These are phyloP conservation scores for Drosophila subpulchrella DNA, from an alignment of 1,140 invertebrate species.

Conservation along the genomic window DNA sequence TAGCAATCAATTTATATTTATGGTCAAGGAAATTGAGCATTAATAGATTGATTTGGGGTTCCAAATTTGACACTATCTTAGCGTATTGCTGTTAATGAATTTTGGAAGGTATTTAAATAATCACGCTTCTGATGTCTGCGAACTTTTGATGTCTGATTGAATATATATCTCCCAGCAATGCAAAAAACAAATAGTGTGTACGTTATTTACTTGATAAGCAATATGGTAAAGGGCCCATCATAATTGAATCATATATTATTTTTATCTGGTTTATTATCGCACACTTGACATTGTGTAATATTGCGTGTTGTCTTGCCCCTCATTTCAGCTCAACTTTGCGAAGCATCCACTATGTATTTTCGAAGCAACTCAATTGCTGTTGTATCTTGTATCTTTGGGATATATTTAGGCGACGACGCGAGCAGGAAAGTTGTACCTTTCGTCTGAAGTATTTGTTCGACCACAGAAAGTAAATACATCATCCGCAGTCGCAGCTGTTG, in stretches of 20 bases:
- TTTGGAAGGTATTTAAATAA: slow-evolving; percentile 21
- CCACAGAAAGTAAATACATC: slow-evolving; percentile 33
- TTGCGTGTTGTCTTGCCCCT: slow-evolving; percentile 1
- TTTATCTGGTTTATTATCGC: slow-evolving; percentile 43
- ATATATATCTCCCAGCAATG: background rate
- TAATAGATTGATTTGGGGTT: slow-evolving; percentile 39
- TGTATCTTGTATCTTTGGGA: slow-evolving; percentile 12
- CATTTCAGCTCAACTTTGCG: slow-evolving; percentile 8
- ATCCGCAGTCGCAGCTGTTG: slow-evolving; percentile 36
- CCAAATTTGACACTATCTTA: slow-evolving; percentile 30
- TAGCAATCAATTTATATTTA: slow-evolving; percentile 40
- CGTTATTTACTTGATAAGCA: slow-evolving; percentile 19
- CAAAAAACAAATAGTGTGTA: background rate
- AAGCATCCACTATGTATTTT: slow-evolving; percentile 41
- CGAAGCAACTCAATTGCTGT: slow-evolving; percentile 33
- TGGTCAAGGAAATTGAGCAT: slow-evolving; percentile 35
- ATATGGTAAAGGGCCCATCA: slow-evolving; percentile 5
- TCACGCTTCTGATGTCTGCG: background rate
- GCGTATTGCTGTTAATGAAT: slow-evolving; percentile 38
- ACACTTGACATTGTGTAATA: slow-evolving; percentile 52
- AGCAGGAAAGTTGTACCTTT: slow-evolving; percentile 32
- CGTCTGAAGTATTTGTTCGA: slow-evolving; percentile 29
- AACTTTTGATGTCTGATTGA: background rate
- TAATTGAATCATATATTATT: slow-evolving; percentile 39
- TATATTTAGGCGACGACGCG: slow-evolving; percentile 40